Evolutionary conservation across 2,113 vertebrate species (phyloP), one percentile per base, ranked within the genome.

Genomic region (Hippocampus barbouri): DNA sequence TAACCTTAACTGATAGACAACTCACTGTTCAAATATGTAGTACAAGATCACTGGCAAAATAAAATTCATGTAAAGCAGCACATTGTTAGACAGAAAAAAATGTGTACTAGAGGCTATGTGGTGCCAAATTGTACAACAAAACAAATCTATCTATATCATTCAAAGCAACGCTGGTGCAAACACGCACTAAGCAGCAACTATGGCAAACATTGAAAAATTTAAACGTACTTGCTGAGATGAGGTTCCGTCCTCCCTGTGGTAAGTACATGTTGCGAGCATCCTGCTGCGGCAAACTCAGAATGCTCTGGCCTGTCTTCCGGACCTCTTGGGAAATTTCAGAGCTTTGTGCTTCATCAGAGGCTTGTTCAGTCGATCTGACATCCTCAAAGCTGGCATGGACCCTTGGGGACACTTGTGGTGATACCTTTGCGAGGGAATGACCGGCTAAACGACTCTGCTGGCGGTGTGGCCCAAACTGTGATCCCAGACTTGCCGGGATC

Each of bases 401-500:
- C 53, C 41, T 47, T 0, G 81, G 2, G 1, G 82, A 8, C 59
- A 69, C 57, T 6, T 71, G 82, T 34, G 71, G 41, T 47, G 70
- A 73, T 10, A 49, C 64, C n/a, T 75, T 71, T 18, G 81, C 57
- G 43, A 65, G 3, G 1, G 3, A 27, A 30, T 81, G 86, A 23
- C 76, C 53, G 2, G 41, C 69, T 2, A 72, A 65, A 12, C 69
- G 76, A 14, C 72, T 75, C 72, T 82, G 80, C 60, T 79, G 73
- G 23, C 71, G 63, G 23, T 69, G 69, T 12, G 87, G 69, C 49
- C 80, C 82, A 12, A 82, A 75, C 65, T 83, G 87, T 3, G 79
- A 70, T 18, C 84, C 91, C 41, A 82, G 74, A 21, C 79, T 73
- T n/a, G 74, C 83, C 69, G 79, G 23, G 5, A 65, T 47, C 65